Conservation (phyloP, 2,888 invertebrate species). For the Mythimna ferrago region DNA sequence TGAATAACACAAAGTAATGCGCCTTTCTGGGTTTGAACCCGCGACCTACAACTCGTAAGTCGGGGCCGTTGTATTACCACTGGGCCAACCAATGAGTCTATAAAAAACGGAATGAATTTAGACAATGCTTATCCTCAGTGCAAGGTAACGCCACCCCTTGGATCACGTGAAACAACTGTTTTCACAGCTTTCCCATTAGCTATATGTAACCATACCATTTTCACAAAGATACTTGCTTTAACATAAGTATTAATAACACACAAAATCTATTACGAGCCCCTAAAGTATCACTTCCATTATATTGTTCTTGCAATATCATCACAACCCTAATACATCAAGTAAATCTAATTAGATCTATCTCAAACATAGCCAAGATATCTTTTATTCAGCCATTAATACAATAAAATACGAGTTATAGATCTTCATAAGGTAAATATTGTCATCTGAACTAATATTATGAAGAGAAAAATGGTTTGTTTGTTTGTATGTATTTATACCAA, state of each 20-base stretch:
- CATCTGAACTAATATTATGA: neutral
- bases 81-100: too few relatives aligned
- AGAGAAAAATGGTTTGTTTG: too few relatives aligned
- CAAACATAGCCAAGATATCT: slow-evolving; percentile 11
- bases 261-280: neutral
- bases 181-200: too few relatives aligned
- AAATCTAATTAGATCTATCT: slow-evolving; percentile 39
- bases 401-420: slow-evolving; percentile 12
- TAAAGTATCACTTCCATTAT: slow-evolving; percentile 17
- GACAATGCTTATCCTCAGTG: too few relatives aligned
- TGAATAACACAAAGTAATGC: too few relatives aligned
- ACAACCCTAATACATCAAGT: slow-evolving; percentile 29
- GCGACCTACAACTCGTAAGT: too few relatives aligned
- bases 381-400: slow-evolving; percentile 24
- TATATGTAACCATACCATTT: neutral
- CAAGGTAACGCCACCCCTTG: too few relatives aligned
- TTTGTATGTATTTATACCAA: too few relatives aligned
- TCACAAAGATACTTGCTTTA: neutral
- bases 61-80: too few relatives aligned
- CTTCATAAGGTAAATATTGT: neutral
- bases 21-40: too few relatives aligned
- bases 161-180: too few relatives aligned
- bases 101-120: too few relatives aligned
- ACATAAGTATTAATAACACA: neutral
- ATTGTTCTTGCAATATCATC: slow-evolving; percentile 27